These are phyloP conservation scores for Molothrus aeneus DNA, from an alignment of 2,797 vertebrate genomes.

Conservation along the genomic window DNA sequence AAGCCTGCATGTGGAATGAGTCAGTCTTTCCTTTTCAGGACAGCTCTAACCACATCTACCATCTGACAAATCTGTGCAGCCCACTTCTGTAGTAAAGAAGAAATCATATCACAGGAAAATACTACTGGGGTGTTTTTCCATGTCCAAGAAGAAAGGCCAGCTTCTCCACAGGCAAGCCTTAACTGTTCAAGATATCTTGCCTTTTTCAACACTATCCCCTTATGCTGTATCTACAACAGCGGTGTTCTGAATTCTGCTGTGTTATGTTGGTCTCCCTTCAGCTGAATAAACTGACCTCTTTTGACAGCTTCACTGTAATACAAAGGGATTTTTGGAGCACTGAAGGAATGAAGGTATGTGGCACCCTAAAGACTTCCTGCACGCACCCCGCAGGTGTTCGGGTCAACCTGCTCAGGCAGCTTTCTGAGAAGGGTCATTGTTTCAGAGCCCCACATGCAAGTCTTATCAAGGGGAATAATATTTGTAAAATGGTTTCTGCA, in stretches of 20 bases:
- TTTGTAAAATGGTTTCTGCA: not conserved
- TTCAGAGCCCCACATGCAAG: not conserved
- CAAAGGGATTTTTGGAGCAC: not conserved
- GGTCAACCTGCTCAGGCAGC: not conserved
- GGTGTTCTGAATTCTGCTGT: not conserved
- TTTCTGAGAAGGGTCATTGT: not conserved
- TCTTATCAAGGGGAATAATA: not conserved
- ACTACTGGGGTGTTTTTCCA: not conserved
- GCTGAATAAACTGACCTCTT: not conserved
- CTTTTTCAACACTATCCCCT: not conserved
- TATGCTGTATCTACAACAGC: not conserved
- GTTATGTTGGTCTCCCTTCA: not conserved
- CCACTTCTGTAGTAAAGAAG: not conserved
- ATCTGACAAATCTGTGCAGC: not conserved
- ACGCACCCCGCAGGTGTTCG: not conserved
- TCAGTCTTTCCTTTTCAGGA: slow-evolving; percentile 46
- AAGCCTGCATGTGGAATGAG: not conserved
- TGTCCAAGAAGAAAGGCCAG: not conserved
- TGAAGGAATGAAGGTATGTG: slow-evolving; percentile 3
- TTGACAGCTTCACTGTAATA: not conserved
- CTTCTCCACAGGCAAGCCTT: not conserved
- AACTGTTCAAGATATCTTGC: not conserved
- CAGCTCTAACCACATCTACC: not conserved
- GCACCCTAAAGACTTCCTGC: not conserved
- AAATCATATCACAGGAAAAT: not conserved